Base-by-base conservation (phyloP, 2,888 invertebrate genomes). In the Falcaria lacertinaria region DNA sequence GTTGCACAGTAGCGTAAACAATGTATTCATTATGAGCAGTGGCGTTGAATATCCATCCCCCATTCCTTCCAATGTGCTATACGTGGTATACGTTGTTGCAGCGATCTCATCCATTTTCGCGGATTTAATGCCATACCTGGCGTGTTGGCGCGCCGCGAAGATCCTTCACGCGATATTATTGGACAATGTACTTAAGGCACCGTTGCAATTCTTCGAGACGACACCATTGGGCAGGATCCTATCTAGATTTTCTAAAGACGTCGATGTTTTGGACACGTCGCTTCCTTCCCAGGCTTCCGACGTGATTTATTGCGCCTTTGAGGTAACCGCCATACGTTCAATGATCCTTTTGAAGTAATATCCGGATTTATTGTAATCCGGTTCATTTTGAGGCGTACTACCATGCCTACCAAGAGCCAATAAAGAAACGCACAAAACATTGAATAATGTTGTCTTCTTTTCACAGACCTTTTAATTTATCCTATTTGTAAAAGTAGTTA, bases 221-320 rank as follows among this genome's bases (percentile, higher is more conserved):
- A 95, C 95, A 43, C 95, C 95, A 35, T 62, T 92, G 54, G 95
- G 95, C 74, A 90, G 95, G 59, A 92, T 96, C 61, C 87, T 96
- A 46, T 73, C 92, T 85, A 91, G 94, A 77, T 94, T 94, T 85
- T 92, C 93, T 77, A 93, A 94, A 91, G 94, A 95, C 82, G 85
- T 94, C 61, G 94, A 94, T 77, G 90, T 93, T 57, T 77, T 94
- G 90, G 94, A 95, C 81, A 91, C 91, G 64, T 90, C 90, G 65
- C 90, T 94, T 58, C 93, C 94, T 50, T 90, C 89, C 82, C 89
- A 92, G 85, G 85, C 91, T 76, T 86, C 91, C 61, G 93, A 93
- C 90, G 91, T 91, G 80, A 83, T 92, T 77, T 93, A 91, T 91
- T 94, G 94, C 87, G 77, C 91, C 60, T 93, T 92, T 76, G 93